Percentiles rank a stretch among this genome's conserved stretches.
Evolutionary conservation across 2,113 vertebrate genomes (phyloP).

Genomic region (Marcusenius ussheri): DNA sequence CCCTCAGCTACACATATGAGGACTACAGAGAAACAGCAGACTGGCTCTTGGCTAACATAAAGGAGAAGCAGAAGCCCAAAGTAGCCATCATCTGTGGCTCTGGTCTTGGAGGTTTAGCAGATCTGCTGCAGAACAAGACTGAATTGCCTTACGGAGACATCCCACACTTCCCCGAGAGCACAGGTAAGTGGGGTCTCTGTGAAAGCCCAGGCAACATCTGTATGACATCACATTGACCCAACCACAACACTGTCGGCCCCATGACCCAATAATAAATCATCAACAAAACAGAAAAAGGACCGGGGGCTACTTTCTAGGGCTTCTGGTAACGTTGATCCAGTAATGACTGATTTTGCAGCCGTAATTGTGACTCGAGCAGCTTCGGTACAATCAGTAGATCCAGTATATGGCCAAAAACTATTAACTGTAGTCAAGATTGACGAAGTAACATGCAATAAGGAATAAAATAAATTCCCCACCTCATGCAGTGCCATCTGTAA

Average conservation of each 20-base stretch:
- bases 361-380: not conserved
- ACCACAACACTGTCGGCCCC: not conserved
- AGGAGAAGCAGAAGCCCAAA: constrained; percentile 48
- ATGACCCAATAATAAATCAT: not conserved
- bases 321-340: not conserved
- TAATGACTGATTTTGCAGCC: not conserved
- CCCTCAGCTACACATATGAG: constrained; percentile 50
- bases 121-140: constrained; percentile 49
- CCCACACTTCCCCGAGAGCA: constrained; percentile 65
- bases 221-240: not conserved
- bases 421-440: not conserved
- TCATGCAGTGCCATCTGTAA: not conserved
- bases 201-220: not conserved
- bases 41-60: constrained; percentile 49
- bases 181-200: constrained; percentile 38
- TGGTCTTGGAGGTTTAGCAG: constrained; percentile 64
- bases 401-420: not conserved
- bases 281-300: not conserved
- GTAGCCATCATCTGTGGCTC: constrained; percentile 73
- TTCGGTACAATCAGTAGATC: not conserved
- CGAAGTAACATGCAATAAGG: not conserved
- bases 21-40: constrained; percentile 58
- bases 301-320: not conserved
- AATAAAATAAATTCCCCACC: not conserved
- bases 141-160: constrained; percentile 58